Base-by-base conservation (phyloP, 2,113 vertebrate genomes). In the Rhinolophus ferrumequinum region DNA sequence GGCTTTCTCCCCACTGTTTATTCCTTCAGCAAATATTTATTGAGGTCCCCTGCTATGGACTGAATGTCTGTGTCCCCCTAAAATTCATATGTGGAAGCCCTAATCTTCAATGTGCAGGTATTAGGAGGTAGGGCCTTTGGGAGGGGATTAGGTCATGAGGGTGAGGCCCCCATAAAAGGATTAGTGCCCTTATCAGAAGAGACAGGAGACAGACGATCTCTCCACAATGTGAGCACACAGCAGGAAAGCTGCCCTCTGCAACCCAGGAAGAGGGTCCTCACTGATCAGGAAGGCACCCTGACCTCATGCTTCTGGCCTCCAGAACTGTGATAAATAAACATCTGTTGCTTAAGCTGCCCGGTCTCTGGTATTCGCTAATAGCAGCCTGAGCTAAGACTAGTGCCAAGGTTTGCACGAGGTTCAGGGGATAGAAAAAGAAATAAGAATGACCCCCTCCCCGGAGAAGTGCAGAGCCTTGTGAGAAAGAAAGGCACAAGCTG, bases 1-100 rank as follows among this genome's bases (percentile, higher is more conserved):
- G 16, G 2, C 0, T 15, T 6, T 11, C 44, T 66, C 18, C 21
- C 2, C 5, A 1, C 0, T 5, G 1, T 14, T 6, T 10, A 28
- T 24, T 70, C 62, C 72, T 30, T 35, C 1, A 73, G 38, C 10
- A 52, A 70, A 1, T 8, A 11, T n/a, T 56, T 52, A 52, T 3
- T 19, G 0, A 76, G 30, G 1, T 41, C 13, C 9, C 35, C n/a
- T 60, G 13, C 11, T 75, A 10, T 3, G 19, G n/a, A 33, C n/a
- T 7, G 33, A 70, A 62, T 24, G 24, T 41, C 16, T 5, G 1
- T 52, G 41, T 35, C n/a, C 19, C 47, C 5, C 18, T 56, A 33
- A 33, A 90, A 30, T 44, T 44, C 44, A 1, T 22, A 16, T 1
- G 0, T 33, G 1, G 22, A 47, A 70, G 50, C 21, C 28, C 35